These are phyloP conservation scores for Helogale parvula DNA, from an alignment of 2,113 vertebrate species.

Conservation along the genomic window DNA sequence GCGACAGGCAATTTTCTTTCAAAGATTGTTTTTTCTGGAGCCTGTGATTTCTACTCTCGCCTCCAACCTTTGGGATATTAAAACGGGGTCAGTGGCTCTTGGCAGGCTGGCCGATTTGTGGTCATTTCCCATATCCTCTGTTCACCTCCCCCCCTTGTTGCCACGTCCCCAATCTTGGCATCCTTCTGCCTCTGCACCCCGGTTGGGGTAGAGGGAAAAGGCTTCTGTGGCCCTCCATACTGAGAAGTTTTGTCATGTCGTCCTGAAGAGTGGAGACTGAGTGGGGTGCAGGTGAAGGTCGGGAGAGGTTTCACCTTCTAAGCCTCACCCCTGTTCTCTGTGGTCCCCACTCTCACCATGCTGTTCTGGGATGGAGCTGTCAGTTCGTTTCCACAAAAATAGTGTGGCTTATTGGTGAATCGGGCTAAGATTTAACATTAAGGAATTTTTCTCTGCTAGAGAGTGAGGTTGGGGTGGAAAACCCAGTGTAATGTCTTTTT, in stretches of 20 bases:
- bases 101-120: constrained; percentile 79
- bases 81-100: constrained; percentile 77
- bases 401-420: background rate
- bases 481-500: background rate
- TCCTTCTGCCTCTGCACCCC: background rate
- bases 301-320: background rate
- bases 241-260: background rate
- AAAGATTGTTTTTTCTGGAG: constrained; percentile 84
- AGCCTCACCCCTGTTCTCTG: background rate
- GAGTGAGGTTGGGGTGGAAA: background rate
- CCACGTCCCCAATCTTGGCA: background rate
- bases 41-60: constrained; percentile 80
- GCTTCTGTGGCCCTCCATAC: background rate
- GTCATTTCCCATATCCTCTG: constrained; percentile 41
- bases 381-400: background rate
- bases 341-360: too few species aligned
- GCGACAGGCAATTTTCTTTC: constrained; percentile 83
- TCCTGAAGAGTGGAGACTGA: background rate
- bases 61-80: constrained; percentile 82
- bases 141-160: constrained; percentile 21
- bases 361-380: background rate
- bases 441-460: constrained; percentile 18
- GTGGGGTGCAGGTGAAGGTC: background rate
- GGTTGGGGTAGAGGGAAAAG: background rate
- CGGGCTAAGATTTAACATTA: constrained; percentile 20